Evolutionary conservation across 1,140 invertebrate species (phyloP).

Genomic region (Manduca sexta): DNA sequence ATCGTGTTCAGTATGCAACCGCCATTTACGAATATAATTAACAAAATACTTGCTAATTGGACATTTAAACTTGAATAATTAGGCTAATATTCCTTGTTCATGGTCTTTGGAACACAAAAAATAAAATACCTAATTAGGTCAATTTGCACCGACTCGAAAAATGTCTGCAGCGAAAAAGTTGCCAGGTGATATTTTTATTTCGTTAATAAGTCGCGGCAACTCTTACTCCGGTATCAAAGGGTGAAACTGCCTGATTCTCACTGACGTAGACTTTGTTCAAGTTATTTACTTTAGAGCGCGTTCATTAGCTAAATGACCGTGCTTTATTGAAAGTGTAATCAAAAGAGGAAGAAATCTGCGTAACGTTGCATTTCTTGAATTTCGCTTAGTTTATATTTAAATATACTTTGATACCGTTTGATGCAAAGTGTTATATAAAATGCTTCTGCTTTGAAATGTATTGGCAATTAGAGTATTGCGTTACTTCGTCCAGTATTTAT

Average conservation of each 20-base stretch:
- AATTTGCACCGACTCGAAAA: neutral
- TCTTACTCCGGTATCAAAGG: constrained; percentile 44
- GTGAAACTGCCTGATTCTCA: constrained; percentile 36
- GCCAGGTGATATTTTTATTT: constrained; percentile 29
- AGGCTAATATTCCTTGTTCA: neutral
- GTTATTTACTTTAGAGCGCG: constrained; percentile 57
- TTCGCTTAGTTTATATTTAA: neutral
- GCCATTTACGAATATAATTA: too few species aligned
- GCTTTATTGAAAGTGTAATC: constrained; percentile 52
- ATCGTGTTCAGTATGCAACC: constrained; percentile 19
- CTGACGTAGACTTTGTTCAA: constrained; percentile 54
- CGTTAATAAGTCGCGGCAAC: constrained; percentile 29
- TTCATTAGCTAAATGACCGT: constrained; percentile 63
- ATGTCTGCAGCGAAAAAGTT: constrained; percentile 2
- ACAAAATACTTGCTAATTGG: too few species aligned
- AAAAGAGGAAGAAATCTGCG: constrained; percentile 25
- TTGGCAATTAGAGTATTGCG: too few species aligned
- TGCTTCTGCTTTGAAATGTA: too few species aligned
- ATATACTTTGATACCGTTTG: too few species aligned
- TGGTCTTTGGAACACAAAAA: neutral
- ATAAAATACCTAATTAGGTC: neutral
- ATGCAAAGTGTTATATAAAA: too few species aligned
- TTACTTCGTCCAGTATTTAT: too few species aligned
- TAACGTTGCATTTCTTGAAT: constrained; percentile 8
- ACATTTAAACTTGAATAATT: too few species aligned